Evolutionary conservation across 2,888 invertebrate genomes (phyloP).

Genomic region (Laspeyria flexula): DNA sequence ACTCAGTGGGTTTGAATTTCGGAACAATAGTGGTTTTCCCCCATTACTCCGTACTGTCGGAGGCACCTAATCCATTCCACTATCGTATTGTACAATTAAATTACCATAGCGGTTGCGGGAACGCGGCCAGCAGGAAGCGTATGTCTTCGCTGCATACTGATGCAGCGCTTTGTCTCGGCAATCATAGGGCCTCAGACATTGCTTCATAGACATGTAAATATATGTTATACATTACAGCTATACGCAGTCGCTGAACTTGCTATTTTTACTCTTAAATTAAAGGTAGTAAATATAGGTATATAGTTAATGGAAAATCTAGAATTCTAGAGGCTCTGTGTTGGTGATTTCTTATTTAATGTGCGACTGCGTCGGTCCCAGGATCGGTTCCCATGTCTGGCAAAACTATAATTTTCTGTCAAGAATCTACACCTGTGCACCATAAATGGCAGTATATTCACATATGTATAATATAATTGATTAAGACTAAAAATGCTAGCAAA

Average conservation of each 20-base stretch:
- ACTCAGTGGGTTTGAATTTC: conserved; percentile 18
- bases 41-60: conserved; percentile 42
- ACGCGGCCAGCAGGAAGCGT: conserved; percentile 78
- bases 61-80: conserved; percentile 57
- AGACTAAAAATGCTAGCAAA: too few species aligned
- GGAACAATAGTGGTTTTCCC: conserved; percentile 61
- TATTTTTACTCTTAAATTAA: too few species aligned
- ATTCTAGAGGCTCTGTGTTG: too few species aligned
- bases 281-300: too few species aligned
- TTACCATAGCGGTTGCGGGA: conserved; percentile 74
- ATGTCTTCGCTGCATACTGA: conserved; percentile 69
- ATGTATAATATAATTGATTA: too few species aligned
- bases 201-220: conserved; percentile 12
- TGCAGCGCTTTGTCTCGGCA: conserved; percentile 51
- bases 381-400: too few species aligned
- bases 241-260: conserved; percentile 3
- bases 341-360: too few species aligned
- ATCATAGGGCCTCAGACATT: conserved; percentile 21
- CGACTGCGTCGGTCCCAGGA: too few species aligned
- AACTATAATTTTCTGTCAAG: too few species aligned
- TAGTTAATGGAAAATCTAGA: too few species aligned
- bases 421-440: too few species aligned
- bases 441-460: too few species aligned
- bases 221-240: conserved; percentile 1
- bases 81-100: conserved; percentile 73